Evolutionary conservation across 2,888 invertebrate genomes (phyloP).

Genomic region (Aphrophora alni): DNA sequence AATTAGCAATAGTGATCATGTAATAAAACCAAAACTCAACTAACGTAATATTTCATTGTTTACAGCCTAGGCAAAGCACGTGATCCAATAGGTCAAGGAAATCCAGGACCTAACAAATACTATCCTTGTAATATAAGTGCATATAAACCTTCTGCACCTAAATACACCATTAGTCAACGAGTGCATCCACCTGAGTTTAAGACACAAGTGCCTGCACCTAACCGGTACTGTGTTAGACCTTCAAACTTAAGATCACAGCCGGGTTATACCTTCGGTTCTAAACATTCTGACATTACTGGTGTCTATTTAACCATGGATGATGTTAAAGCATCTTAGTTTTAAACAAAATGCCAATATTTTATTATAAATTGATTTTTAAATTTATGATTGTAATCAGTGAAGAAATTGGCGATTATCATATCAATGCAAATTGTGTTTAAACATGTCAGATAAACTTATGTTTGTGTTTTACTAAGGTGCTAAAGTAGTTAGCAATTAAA

Average conservation of each 20-base stretch:
- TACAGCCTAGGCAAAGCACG: background rate
- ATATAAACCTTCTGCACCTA: constrained; percentile 6
- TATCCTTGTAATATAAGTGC: background rate
- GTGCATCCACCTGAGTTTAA: background rate
- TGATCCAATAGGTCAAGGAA: background rate
- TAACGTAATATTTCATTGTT: background rate
- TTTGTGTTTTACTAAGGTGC: no score
- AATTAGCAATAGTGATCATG: no score
- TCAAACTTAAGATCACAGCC: background rate
- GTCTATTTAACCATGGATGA: constrained; percentile 8
- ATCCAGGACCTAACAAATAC: constrained; percentile 20
- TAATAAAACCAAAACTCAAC: no score
- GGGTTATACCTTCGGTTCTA: background rate
- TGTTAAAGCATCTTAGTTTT: background rate
- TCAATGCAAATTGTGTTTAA: no score
- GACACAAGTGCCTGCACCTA: constrained; percentile 10
- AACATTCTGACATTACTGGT: background rate
- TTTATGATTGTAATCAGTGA: no score
- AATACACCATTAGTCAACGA: constrained; percentile 8
- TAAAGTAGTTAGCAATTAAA: no score
- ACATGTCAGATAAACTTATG: no score
- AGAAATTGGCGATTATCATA: no score
- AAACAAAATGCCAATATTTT: no score
- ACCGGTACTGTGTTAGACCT: background rate
- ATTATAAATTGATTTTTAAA: no score